These are phyloP conservation scores for Sebastes paucispinis DNA, from an alignment of 2,797 vertebrate species.

Conservation along the genomic window DNA sequence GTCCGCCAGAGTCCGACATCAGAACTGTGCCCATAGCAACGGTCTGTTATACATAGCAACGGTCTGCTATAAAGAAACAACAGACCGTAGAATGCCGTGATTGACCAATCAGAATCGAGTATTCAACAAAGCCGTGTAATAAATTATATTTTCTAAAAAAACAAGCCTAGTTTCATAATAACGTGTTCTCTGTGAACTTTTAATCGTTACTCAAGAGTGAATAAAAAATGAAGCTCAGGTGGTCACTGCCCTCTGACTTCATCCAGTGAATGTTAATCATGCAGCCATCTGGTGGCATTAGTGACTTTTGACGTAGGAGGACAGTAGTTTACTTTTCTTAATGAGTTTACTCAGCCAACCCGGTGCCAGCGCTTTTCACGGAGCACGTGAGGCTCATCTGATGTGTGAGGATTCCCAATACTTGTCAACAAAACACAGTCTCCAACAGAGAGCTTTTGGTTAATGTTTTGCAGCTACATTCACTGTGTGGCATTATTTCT, in stretches of 20 bases:
- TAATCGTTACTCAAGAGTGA: not conserved
- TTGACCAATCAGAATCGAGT: no score
- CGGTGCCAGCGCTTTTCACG: slow-evolving; percentile 19
- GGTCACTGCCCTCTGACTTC: slow-evolving; percentile 32
- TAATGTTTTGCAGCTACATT: not conserved
- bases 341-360: slow-evolving; percentile 52
- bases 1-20: no score
- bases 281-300: slow-evolving; percentile 69
- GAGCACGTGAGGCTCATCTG: slow-evolving; percentile 50
- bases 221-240: slow-evolving; percentile 32
- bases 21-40: no score
- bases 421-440: slow-evolving; percentile 17
- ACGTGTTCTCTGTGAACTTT: not conserved
- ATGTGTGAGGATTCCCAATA: slow-evolving; percentile 26
- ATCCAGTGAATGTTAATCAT: slow-evolving; percentile 64
- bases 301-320: slow-evolving; percentile 68
- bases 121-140: no score
- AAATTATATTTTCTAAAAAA: not conserved
- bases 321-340: slow-evolving; percentile 68
- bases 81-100: no score
- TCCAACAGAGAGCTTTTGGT: not conserved
- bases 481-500: not conserved
- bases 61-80: no score
- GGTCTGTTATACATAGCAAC: no score
- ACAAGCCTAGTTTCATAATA: not conserved